phyloP scores from a whole-genome alignment of 2,888 invertebrate species.

The Meliscaeva auricollis region DNA sequence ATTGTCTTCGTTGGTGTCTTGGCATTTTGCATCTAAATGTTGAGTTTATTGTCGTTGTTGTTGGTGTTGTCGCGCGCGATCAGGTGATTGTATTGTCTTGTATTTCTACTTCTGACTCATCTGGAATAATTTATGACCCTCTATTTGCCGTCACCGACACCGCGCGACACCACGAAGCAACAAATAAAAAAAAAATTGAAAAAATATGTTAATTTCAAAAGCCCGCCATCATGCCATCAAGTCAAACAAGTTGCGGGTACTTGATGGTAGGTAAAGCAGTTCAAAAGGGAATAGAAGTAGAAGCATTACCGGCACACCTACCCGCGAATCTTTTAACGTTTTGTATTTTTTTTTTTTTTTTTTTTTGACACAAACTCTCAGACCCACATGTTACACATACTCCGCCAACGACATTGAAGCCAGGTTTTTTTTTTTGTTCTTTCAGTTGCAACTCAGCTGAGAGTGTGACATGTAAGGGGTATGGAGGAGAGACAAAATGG shows the following conservation, averaged over 20 bases:
- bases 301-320: slow-evolving; percentile 47
- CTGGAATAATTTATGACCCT: slow-evolving; percentile 46
- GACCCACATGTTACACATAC: no score
- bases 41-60: slow-evolving; percentile 38
- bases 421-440: slow-evolving; percentile 48
- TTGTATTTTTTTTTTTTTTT: background rate
- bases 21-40: slow-evolving; percentile 62
- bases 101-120: slow-evolving; percentile 54
- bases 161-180: background rate
- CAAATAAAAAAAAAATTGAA: slow-evolving; percentile 10
- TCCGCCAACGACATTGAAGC: slow-evolving; percentile 70
- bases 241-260: slow-evolving; percentile 19
- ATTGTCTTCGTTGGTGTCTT: slow-evolving; percentile 51
- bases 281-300: slow-evolving; percentile 8
- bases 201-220: slow-evolving; percentile 16
- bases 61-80: slow-evolving; percentile 23
- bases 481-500: background rate
- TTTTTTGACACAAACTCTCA: slow-evolving; percentile 8
- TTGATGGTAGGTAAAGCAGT: slow-evolving; percentile 46
- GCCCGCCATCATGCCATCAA: slow-evolving; percentile 11
- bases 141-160: slow-evolving; percentile 20
- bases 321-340: slow-evolving; percentile 30
- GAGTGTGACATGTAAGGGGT: background rate
- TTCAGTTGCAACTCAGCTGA: slow-evolving; percentile 44
- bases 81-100: slow-evolving; percentile 55